A percentile compares a stretch with the other conserved stretches of the same genome.
These are phyloP conservation scores for Aphelenchoides fujianensis DNA, from an alignment of 1,140 invertebrate species.

Conservation along the genomic window DNA sequence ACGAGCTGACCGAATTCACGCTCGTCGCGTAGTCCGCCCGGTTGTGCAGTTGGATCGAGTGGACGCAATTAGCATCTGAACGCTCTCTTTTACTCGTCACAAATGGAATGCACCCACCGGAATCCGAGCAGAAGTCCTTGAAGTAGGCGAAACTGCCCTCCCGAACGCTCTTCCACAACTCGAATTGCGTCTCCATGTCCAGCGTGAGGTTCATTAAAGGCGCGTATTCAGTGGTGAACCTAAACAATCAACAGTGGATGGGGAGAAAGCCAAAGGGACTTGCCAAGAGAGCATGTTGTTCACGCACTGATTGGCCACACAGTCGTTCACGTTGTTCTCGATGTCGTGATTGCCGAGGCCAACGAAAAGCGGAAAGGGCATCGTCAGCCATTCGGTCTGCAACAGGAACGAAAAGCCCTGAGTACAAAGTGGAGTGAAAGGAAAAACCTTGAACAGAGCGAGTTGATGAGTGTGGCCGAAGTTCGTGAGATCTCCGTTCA, in stretches of 20 bases:
- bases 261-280: not conserved
- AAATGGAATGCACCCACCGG: constrained; percentile 11
- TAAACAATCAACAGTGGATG: constrained; percentile 20
- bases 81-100: not conserved
- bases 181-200: constrained; percentile 22
- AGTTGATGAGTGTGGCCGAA: constrained; percentile 51
- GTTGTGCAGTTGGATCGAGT: constrained; percentile 47
- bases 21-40: constrained; percentile 43
- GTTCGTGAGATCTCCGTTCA: constrained; percentile 58
- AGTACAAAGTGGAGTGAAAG: not conserved
- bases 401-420: constrained; percentile 18
- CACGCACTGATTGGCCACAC: constrained; percentile 53
- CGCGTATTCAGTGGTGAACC: constrained; percentile 39
- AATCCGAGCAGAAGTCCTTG: constrained; percentile 41
- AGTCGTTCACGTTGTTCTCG: constrained; percentile 57
- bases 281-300: constrained; percentile 54
- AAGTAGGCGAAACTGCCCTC: constrained; percentile 46
- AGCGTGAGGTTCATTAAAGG: constrained; percentile 21
- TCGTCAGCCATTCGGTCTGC: constrained; percentile 39
- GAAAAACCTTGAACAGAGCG: constrained; percentile 48
- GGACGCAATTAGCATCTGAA: constrained; percentile 37
- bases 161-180: constrained; percentile 37
- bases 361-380: constrained; percentile 47
- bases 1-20: constrained; percentile 30
- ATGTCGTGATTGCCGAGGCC: constrained; percentile 58